phyloP scores from a whole-genome alignment of 2,888 invertebrate genomes.

The Chorisops tibialis region DNA sequence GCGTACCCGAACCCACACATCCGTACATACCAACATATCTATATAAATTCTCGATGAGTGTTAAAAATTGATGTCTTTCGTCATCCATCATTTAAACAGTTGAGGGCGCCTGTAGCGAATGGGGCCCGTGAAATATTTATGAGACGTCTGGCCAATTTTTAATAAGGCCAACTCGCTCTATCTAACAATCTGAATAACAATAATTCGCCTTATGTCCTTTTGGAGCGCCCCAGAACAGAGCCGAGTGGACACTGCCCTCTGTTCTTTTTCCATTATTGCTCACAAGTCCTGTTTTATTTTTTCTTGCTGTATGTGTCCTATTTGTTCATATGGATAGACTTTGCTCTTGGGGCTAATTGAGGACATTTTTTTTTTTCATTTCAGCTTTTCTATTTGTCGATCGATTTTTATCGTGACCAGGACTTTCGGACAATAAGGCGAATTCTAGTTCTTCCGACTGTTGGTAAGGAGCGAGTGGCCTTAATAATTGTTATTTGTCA shows the following conservation, averaged over 20 bases:
- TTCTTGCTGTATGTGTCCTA: conserved; percentile 26
- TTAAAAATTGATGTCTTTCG: conserved; percentile 37
- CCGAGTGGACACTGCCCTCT: conserved; percentile 29
- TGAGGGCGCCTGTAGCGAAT: conserved; percentile 33
- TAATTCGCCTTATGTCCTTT: conserved; percentile 30
- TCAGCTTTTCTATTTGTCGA: background rate
- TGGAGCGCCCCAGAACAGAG: conserved; percentile 22
- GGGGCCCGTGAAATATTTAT: conserved; percentile 40
- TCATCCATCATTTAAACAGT: conserved; percentile 37
- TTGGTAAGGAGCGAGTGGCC: conserved; percentile 29
- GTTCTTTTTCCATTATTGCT: conserved; percentile 15
- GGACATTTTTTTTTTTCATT: background rate
- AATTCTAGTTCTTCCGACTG: conserved; percentile 27
- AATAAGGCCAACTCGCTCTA: conserved; percentile 38
- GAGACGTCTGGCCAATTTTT: conserved; percentile 42
- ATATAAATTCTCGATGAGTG: conserved; percentile 35
- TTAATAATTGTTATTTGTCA: conserved; percentile 2
- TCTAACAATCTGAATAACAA: conserved; percentile 34
- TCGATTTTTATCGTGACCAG: conserved; percentile 13
- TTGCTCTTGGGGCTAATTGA: conserved; percentile 30
- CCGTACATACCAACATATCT: conserved; percentile 13
- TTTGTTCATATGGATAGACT: conserved; percentile 28
- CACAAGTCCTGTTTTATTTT: conserved; percentile 23
- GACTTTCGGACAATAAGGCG: conserved; percentile 25
- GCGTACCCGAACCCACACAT: conserved; percentile 6